Percentiles rank a stretch among this genome's conserved stretches.
Evolutionary conservation across 2,888 invertebrate species (phyloP).

Genomic region (Mellilla xanthometata): DNA sequence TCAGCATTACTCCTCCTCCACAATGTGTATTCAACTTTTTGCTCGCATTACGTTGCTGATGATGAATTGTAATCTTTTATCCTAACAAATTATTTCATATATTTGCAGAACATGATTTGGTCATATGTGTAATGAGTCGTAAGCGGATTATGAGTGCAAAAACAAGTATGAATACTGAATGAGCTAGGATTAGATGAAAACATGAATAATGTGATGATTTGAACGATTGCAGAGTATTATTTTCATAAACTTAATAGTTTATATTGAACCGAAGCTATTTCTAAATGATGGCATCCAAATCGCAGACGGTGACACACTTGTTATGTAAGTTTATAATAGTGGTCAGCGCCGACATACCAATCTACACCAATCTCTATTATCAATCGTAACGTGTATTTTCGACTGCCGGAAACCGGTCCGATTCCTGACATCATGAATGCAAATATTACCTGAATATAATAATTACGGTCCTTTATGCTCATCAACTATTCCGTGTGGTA

Average conservation of each 20-base stretch:
- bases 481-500: background rate
- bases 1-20: constrained; percentile 41
- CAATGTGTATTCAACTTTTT: constrained; percentile 36
- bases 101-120: constrained; percentile 32
- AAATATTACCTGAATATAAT: constrained; percentile 34
- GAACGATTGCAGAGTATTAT: no score
- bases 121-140: constrained; percentile 30
- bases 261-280: no score
- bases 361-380: constrained; percentile 23
- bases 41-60: constrained; percentile 32
- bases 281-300: no score
- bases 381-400: constrained; percentile 41
- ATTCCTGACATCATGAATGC: constrained; percentile 41
- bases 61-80: constrained; percentile 30
- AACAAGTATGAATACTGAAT: constrained; percentile 6
- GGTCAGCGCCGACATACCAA: constrained; percentile 34
- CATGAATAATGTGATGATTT: no score
- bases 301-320: constrained; percentile 29
- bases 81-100: constrained; percentile 19
- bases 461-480: background rate
- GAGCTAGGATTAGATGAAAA: no score
- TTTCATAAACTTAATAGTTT: no score
- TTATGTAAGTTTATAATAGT: constrained; percentile 46
- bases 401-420: constrained; percentile 22
- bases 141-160: constrained; percentile 25